Percentiles rank a stretch among this genome's conserved stretches.
These are phyloP conservation scores for Typhlomys cinereus DNA, from an alignment of 2,113 vertebrate genomes.

Conservation along the genomic window DNA sequence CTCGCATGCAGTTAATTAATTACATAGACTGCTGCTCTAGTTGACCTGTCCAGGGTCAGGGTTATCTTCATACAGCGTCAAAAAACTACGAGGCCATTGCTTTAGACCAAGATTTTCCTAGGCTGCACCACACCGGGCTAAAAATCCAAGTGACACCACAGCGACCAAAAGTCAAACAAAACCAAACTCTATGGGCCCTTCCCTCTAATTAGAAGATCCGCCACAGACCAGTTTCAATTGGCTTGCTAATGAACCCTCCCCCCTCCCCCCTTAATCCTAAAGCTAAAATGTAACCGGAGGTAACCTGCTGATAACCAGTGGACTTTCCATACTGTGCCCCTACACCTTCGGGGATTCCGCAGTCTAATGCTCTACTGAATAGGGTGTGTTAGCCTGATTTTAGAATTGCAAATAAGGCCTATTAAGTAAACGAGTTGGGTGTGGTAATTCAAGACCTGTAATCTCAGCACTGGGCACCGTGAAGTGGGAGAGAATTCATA, in stretches of 20 bases:
- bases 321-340: neutral
- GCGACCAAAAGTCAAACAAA: neutral
- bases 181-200: neutral
- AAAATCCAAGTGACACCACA: neutral
- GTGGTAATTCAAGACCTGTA: neutral
- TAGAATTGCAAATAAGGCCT: neutral
- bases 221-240: neutral
- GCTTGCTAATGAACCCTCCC: too few relatives aligned
- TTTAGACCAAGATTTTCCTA: neutral
- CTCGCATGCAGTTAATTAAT: neutral
- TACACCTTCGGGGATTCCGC: neutral
- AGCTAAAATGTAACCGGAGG: neutral
- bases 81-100: neutral
- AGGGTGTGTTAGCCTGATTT: neutral
- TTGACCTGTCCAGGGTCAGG: neutral
- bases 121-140: neutral
- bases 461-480: too few relatives aligned
- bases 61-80: neutral
- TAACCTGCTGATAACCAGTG: neutral
- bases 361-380: neutral
- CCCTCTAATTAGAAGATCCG: too few relatives aligned
- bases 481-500: too few relatives aligned
- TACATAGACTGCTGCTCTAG: neutral
- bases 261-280: neutral
- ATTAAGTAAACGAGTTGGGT: neutral